Evolutionary conservation across 2,888 invertebrate genomes (phyloP), one percentile per base, ranked within the genome.

Genomic region (Conus canariensis): DNA sequence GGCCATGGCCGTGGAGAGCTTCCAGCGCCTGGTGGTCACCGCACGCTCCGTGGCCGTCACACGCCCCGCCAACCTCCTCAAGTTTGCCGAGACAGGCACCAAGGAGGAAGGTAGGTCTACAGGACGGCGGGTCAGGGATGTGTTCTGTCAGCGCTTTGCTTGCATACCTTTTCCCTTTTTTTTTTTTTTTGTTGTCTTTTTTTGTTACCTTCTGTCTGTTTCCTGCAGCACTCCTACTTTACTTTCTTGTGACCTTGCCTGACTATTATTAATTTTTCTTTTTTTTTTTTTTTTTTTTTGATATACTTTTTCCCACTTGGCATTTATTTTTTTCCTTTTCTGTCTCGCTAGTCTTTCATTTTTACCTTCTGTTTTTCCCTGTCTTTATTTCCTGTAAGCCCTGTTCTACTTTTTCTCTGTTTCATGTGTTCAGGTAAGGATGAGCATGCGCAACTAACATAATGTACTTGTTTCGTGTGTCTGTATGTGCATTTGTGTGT

Each of bases 1-100:
- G 91, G 97, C 98, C 94, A 97, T 98, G 92, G 98, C 99, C 96
- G 98, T 99, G 0, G 99, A 99, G 96, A 98, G 98, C 89, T 99
- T 98, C 96, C 98, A 98, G 96, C 97, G 98, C 4, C 97, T 99
- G 59, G 97, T 99, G 77, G 96, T 98, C 89, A 97, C 98, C 22
- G 98, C 98, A 0, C 97, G 99, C 83, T 98, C 98, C 77, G 98
- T 99, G 86, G 98, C 99, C 16, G 97, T 98, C 19, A 97, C 98
- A 0, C 97, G 99, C 16, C 98, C 99, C 0, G 97, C 97, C 88
- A 98, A 98, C 95, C 97, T 99, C 56, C 97, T 97, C 19, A 97
- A 97, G 94, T 97, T 97, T 95, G 97, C 98, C 3, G 95, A 95
- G 90, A 92, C 93, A 86, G 93, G 91, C 77, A 16, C 16, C 87